A percentile compares a stretch with the other conserved stretches of the same genome.
phyloP scores from a whole-genome alignment of 2,888 invertebrate species.

The Caenorhabditis japonica region DNA sequence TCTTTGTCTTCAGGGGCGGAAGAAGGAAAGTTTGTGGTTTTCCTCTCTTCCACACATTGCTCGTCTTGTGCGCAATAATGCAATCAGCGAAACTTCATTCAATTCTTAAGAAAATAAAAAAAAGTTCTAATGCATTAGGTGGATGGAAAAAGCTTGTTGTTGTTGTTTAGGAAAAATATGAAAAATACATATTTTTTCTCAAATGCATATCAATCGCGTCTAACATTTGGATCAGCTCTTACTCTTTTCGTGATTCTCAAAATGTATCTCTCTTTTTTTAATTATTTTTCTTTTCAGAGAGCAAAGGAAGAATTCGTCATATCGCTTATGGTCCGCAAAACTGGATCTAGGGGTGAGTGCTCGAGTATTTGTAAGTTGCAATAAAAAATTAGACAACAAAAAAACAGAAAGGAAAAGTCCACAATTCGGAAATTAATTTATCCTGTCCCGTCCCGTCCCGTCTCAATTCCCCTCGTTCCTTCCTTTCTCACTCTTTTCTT shows the following conservation, averaged over 20 bases:
- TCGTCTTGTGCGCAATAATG: slow-evolving; percentile 43
- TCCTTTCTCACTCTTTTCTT: slow-evolving; percentile 1
- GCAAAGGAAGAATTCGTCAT: slow-evolving; percentile 25
- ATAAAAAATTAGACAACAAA: slow-evolving; percentile 8
- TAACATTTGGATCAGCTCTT: slow-evolving; percentile 50
- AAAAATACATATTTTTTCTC: no score
- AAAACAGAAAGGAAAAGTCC: slow-evolving; percentile 24
- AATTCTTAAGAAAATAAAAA: not conserved
- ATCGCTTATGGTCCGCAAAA: slow-evolving; percentile 57
- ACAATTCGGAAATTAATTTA: slow-evolving; percentile 42
- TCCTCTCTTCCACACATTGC: not conserved
- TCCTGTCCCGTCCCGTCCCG: slow-evolving; percentile 1
- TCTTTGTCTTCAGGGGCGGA: slow-evolving; percentile 5
- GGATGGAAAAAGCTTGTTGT: slow-evolving; percentile 38
- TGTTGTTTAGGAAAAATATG: no score
- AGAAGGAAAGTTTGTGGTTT: slow-evolving; percentile 26
- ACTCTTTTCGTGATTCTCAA: slow-evolving; percentile 6
- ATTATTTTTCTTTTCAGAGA: slow-evolving; percentile 28
- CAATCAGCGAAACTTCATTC: slow-evolving; percentile 23
- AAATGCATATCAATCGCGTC: slow-evolving; percentile 50
- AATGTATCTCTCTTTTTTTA: slow-evolving; percentile 26
- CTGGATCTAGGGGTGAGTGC: slow-evolving; percentile 51
- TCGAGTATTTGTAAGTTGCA: not conserved
- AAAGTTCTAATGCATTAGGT: not conserved
- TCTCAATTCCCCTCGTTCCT: not conserved